Evolutionary conservation across 2,113 vertebrate genomes (phyloP).

Genomic region (Prunella himalayana): DNA sequence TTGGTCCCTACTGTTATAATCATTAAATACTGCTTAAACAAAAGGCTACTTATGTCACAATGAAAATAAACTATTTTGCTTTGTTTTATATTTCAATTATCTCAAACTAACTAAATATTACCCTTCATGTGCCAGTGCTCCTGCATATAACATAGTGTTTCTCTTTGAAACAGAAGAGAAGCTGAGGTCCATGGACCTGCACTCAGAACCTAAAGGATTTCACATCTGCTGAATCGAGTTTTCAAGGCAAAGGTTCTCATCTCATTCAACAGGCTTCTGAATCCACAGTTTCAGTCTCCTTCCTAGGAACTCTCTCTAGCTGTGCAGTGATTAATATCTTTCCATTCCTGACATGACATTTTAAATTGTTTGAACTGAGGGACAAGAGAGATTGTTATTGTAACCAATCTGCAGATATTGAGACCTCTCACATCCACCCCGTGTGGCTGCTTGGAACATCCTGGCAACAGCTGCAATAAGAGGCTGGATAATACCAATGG

Average conservation of each 20-base stretch:
- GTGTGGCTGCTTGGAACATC: not conserved
- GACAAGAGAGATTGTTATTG: conserved; percentile 7
- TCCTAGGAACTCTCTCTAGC: not conserved
- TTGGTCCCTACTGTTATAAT: not conserved
- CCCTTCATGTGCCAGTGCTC: not conserved
- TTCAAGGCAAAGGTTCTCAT: not conserved
- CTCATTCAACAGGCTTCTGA: not conserved
- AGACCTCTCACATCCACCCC: not conserved
- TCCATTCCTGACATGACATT: conserved; percentile 20
- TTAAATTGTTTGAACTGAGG: conserved; percentile 42
- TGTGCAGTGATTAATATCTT: conserved; percentile 17
- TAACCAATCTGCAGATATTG: conserved; percentile 3
- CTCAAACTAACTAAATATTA: not conserved
- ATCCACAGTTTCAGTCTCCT: not conserved
- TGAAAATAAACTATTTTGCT: not conserved
- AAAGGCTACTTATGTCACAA: not conserved
- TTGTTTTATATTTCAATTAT: not conserved
- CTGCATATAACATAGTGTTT: not conserved
- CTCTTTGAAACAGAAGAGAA: not conserved
- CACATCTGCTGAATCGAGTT: not conserved
- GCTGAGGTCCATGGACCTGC: not conserved
- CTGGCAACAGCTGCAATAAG: not conserved
- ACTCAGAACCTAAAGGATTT: not conserved
- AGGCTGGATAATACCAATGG: not conserved
- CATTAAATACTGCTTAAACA: not conserved